phyloP scores from a whole-genome alignment of 2,888 invertebrate genomes.

The Temnothorax unifasciatus region DNA sequence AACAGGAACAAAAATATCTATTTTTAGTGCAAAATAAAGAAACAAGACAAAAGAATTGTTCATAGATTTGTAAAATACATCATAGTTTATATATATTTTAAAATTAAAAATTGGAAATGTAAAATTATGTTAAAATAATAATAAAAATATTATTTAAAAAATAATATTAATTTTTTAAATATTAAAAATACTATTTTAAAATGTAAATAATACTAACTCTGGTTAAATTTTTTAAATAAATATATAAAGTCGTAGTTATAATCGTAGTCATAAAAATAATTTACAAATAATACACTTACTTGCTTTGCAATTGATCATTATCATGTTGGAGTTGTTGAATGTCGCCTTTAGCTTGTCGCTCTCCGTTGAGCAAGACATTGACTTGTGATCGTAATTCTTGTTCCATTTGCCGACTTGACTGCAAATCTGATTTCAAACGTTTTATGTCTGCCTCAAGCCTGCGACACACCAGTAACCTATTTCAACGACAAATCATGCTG shows the following conservation, averaged over 20 bases:
- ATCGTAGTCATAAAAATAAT: neutral
- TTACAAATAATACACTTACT: constrained; percentile 87
- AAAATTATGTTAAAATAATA: neutral
- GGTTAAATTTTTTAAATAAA: neutral
- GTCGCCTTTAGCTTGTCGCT: constrained; percentile 91
- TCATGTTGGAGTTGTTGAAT: constrained; percentile 93
- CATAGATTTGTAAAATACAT: neutral
- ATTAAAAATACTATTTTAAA: neutral
- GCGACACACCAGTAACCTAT: constrained; percentile 85
- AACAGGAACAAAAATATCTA: neutral
- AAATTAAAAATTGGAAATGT: neutral
- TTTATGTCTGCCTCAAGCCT: constrained; percentile 92
- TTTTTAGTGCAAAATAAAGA: neutral
- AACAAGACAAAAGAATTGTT: neutral
- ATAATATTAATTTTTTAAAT: neutral
- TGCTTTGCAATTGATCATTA: constrained; percentile 95
- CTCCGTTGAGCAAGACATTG: constrained; percentile 89
- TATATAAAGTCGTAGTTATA: neutral
- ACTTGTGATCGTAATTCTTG: constrained; percentile 92
- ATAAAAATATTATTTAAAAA: neutral
- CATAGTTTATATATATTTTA: neutral
- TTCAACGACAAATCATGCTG: constrained; percentile 72
- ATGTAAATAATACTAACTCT: neutral
- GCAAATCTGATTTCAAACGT: constrained; percentile 91
- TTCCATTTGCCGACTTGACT: constrained; percentile 90